A percentile compares a stretch with the other conserved stretches of the same genome.
phyloP scores from a whole-genome alignment of 2,888 invertebrate genomes.

The Hipparchia sbordonii region DNA sequence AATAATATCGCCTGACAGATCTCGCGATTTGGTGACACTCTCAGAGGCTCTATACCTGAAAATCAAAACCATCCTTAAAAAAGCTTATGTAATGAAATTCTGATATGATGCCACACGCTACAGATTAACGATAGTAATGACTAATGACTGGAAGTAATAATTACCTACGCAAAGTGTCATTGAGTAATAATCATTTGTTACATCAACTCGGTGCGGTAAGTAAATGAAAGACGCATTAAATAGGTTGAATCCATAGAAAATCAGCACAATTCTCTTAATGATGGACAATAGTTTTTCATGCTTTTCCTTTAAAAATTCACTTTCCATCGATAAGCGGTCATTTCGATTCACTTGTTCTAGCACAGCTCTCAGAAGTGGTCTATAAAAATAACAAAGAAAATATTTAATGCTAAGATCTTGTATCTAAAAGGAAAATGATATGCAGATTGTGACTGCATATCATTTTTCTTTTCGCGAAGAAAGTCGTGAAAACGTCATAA shows the following conservation, averaged over 20 bases:
- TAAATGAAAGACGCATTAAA: slow-evolving; percentile 53
- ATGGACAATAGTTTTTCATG: slow-evolving; percentile 51
- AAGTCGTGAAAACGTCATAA: no score
- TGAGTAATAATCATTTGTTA: slow-evolving; percentile 52
- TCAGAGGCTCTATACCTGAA: slow-evolving; percentile 61
- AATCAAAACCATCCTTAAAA: slow-evolving; percentile 27
- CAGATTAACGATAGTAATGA: neutral
- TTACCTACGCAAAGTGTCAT: slow-evolving; percentile 70
- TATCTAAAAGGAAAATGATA: no score
- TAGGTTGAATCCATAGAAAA: slow-evolving; percentile 56
- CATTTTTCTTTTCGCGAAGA: no score
- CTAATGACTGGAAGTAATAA: neutral
- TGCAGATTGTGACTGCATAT: no score
- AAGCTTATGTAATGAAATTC: no score
- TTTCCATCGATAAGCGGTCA: slow-evolving; percentile 48
- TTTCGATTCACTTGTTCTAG: slow-evolving; percentile 50
- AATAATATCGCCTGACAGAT: slow-evolving; percentile 56
- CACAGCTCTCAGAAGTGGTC: slow-evolving; percentile 48
- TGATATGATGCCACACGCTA: neutral
- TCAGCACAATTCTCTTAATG: slow-evolving; percentile 56
- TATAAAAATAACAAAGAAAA: slow-evolving; percentile 34
- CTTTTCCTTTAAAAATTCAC: slow-evolving; percentile 45
- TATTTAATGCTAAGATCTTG: neutral
- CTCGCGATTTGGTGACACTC: slow-evolving; percentile 55
- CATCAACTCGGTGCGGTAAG: slow-evolving; percentile 54